Percentiles rank a stretch among this genome's conserved stretches.
Conservation (phyloP, 92 coral and sea anemone species). For the Actinernus sp. region DNA sequence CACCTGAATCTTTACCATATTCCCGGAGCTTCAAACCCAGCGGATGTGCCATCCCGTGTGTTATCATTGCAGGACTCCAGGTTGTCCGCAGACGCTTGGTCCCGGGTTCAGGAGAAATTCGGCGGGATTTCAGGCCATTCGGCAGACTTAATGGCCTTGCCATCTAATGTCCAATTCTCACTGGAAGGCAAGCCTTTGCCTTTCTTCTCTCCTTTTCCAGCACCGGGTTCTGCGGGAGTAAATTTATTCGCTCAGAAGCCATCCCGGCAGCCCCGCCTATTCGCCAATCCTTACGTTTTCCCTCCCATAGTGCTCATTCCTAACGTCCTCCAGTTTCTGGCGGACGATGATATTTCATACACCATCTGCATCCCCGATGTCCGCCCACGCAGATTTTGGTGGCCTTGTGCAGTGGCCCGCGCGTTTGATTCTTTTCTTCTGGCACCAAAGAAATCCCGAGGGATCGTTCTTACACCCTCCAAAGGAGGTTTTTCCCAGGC, state of each 20-base stretch:
- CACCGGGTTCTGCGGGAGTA: constrained; percentile 19
- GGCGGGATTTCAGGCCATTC: constrained; percentile 52
- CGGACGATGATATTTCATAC: neutral
- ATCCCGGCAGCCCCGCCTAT: constrained; percentile 2
- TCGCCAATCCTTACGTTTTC: constrained; percentile 48
- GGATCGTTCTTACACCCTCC: constrained; percentile 36
- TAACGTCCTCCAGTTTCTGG: constrained; percentile 29
- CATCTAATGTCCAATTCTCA: constrained; percentile 51
- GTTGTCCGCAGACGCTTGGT: constrained; percentile 20
- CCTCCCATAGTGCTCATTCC: constrained; percentile 41
- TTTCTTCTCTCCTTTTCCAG: constrained; percentile 38
- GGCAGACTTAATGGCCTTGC: constrained; percentile 50
- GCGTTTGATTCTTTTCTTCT: constrained; percentile 19
- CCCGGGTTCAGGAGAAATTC: constrained; percentile 5
- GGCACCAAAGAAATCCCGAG: constrained; percentile 30
- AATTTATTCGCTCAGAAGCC: constrained; percentile 53
- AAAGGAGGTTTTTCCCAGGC: constrained; percentile 9
- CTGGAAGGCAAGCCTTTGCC: constrained; percentile 46
- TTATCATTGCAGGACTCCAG: constrained; percentile 25
- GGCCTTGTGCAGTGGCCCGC: constrained; percentile 55
- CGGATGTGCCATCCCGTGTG: constrained; percentile 42
- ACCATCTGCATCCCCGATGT: constrained; percentile 62
- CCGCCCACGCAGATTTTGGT: constrained; percentile 51
- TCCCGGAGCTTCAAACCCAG: constrained; percentile 29
- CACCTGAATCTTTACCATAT: constrained; percentile 28